These are phyloP conservation scores for Rhinichthys klamathensis DNA, from an alignment of 2,113 vertebrate genomes.

Conservation along the genomic window DNA sequence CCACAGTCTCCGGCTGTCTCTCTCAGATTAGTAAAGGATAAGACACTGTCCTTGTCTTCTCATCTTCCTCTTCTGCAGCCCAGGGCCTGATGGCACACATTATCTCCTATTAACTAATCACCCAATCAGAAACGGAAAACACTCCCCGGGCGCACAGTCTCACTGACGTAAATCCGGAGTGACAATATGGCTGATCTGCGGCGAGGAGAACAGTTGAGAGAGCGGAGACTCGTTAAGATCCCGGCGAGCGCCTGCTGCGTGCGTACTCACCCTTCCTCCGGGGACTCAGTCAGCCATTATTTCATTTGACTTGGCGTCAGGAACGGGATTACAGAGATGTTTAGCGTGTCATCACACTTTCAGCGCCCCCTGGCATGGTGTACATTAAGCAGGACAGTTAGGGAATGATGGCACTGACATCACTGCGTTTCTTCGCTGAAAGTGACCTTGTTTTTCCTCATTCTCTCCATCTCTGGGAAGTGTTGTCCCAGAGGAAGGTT, in stretches of 20 bases:
- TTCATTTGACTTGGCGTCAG: conserved; percentile 58
- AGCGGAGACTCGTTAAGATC: conserved; percentile 36
- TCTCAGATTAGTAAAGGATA: conserved; percentile 33
- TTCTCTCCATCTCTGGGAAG: neutral
- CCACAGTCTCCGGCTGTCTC: conserved; percentile 14
- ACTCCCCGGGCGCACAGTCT: conserved; percentile 34
- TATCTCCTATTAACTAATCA: conserved; percentile 64
- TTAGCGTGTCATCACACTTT: conserved; percentile 45
- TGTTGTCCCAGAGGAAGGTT: neutral
- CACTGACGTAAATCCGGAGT: conserved; percentile 48
- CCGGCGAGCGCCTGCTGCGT: neutral
- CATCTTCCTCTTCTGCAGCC: conserved; percentile 41
- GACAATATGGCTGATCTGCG: conserved; percentile 52
- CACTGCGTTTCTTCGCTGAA: neutral
- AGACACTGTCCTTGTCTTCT: conserved; percentile 45
- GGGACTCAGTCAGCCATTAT: conserved; percentile 49
- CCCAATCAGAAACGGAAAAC: conserved; percentile 50
- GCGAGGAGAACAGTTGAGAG: conserved; percentile 5
- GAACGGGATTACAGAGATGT: conserved; percentile 42
- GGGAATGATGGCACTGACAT: conserved; percentile 7
- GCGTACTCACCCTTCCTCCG: conserved; percentile 40
- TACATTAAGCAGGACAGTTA: conserved; percentile 38
- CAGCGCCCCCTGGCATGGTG: conserved; percentile 13
- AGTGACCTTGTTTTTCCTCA: conserved; percentile 20
- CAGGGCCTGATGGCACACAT: conserved; percentile 56